Percentiles rank a stretch among this genome's conserved stretches.
Evolutionary conservation across 1,140 invertebrate species (phyloP).

Genomic region (Eueides isabella): DNA sequence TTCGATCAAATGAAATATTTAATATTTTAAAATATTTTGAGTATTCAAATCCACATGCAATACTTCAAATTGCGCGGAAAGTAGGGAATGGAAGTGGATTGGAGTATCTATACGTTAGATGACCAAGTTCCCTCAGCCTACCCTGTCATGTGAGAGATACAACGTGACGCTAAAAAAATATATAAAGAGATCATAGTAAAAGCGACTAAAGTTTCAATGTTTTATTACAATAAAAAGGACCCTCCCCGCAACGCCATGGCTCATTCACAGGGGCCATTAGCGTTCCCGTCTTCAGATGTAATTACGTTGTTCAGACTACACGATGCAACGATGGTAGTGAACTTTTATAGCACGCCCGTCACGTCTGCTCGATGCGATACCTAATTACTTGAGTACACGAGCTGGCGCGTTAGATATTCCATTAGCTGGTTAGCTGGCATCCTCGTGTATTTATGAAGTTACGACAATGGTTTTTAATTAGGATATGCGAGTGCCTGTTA

Average conservation of each 20-base stretch:
- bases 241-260: neutral
- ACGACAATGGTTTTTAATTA: neutral
- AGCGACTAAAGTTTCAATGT: too few species aligned
- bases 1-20: too few species aligned
- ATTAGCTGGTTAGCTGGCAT: constrained; percentile 10
- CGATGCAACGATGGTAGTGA: constrained; percentile 24
- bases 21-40: too few species aligned
- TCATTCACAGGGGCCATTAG: neutral
- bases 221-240: neutral
- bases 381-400: constrained; percentile 18
- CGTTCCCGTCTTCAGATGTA: constrained; percentile 28
- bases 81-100: too few species aligned
- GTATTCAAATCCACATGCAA: too few species aligned
- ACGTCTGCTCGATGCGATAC: constrained; percentile 9
- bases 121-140: too few species aligned
- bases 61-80: too few species aligned
- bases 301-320: constrained; percentile 40
- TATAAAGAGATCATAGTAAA: too few species aligned
- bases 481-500: neutral
- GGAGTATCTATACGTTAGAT: too few species aligned
- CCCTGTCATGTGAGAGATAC: too few species aligned
- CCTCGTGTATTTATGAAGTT: neutral
- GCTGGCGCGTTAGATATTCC: constrained; percentile 9
- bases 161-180: too few species aligned
- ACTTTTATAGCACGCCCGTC: constrained; percentile 16